These are phyloP conservation scores for Catajapyx aquilonaris DNA, from an alignment of 1,140 invertebrate genomes.

Conservation along the genomic window DNA sequence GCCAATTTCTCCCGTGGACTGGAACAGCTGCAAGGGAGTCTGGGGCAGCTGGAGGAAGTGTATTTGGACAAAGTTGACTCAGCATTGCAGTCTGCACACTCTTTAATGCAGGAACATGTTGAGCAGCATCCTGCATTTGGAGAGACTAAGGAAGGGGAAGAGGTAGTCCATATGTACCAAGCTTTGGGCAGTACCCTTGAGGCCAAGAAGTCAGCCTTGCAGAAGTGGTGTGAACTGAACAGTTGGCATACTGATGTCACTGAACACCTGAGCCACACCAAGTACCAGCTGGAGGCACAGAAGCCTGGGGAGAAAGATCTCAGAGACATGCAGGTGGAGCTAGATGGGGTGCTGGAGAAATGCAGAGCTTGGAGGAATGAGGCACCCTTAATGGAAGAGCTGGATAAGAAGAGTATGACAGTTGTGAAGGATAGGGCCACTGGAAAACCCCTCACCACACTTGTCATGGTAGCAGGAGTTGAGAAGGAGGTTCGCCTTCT, in stretches of 20 bases:
- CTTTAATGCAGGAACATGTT: conserved; percentile 53
- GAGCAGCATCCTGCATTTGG: conserved; percentile 51
- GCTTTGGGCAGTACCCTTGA: conserved; percentile 48
- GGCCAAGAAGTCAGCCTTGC: conserved; percentile 46
- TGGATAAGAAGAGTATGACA: conserved; percentile 25
- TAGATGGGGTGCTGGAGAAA: conserved; percentile 38
- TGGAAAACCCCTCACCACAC: conserved; percentile 41
- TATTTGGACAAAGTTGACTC: conserved; percentile 54
- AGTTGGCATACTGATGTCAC: conserved; percentile 61
- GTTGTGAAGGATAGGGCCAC: conserved; percentile 42
- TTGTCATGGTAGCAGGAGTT: conserved; percentile 41
- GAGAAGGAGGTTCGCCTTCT: conserved; percentile 30
- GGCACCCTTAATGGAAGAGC: conserved; percentile 40
- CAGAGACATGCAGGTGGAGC: conserved; percentile 15
- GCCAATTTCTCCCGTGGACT: conserved; percentile 68
- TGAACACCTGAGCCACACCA: conserved; percentile 53
- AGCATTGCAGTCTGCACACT: conserved; percentile 53
- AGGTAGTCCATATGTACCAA: conserved; percentile 17
- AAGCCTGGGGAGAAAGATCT: conserved; percentile 44
- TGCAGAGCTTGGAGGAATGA: conserved; percentile 43
- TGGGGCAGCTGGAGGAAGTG: conserved; percentile 57
- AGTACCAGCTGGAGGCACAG: conserved; percentile 51
- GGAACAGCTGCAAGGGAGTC: conserved; percentile 44
- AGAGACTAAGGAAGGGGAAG: conserved; percentile 48
- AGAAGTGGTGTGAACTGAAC: conserved; percentile 63